Conservation (phyloP, 2,113 vertebrate genomes). For the Silurus meridionalis region DNA sequence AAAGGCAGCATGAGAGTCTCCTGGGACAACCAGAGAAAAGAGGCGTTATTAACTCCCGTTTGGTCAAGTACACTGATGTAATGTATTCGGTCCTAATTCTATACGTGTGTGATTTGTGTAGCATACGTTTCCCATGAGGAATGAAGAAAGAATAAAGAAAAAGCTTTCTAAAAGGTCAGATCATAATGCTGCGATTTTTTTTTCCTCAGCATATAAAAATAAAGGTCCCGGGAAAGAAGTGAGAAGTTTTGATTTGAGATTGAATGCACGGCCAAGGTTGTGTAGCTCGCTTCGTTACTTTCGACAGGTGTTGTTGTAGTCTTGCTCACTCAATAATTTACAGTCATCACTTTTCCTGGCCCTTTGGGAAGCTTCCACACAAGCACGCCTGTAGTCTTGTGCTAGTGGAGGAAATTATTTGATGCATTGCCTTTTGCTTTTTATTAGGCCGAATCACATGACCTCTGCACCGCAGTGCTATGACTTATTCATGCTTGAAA, state of each 20-base stretch:
- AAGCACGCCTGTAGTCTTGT: neutral
- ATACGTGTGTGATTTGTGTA: neutral
- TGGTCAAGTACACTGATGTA: neutral
- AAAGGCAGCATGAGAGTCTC: slow-evolving; percentile 10
- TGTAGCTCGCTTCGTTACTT: slow-evolving; percentile 19
- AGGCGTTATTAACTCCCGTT: slow-evolving; percentile 26
- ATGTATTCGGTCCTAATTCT: slow-evolving; percentile 7
- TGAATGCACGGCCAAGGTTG: slow-evolving; percentile 7
- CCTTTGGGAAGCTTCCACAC: slow-evolving; percentile 27
- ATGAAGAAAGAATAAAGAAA: too few species aligned
- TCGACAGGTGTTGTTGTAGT: slow-evolving; percentile 45
- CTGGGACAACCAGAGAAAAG: slow-evolving; percentile 19
- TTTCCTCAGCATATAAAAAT: neutral
- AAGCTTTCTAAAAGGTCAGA: neutral
- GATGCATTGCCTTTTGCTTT: slow-evolving; percentile 23
- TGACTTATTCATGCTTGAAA: slow-evolving; percentile 40
- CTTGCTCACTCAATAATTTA: slow-evolving; percentile 44
- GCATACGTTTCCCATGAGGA: neutral
- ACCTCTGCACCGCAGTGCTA: slow-evolving; percentile 29
- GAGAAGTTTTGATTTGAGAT: neutral
- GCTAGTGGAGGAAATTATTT: neutral
- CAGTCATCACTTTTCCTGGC: slow-evolving; percentile 27
- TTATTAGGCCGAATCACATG: neutral
- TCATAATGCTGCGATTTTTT: neutral
- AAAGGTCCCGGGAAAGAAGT: too few species aligned